These are phyloP conservation scores for Rosalia funebris DNA, from an alignment of 2,888 invertebrate species.

Conservation along the genomic window DNA sequence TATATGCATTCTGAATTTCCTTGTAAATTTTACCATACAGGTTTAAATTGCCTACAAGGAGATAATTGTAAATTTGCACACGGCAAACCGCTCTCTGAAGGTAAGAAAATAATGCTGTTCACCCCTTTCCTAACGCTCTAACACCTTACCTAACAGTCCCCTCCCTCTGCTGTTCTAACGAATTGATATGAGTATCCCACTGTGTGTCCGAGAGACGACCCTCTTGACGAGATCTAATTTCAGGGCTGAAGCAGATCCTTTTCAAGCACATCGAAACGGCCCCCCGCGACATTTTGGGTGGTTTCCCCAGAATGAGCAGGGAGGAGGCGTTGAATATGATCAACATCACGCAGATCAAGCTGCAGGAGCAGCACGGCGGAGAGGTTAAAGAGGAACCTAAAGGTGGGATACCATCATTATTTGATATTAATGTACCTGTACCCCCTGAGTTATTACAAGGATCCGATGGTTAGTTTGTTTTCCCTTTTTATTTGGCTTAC, in stretches of 20 bases:
- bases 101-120: constrained; percentile 54
- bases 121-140: constrained; percentile 1
- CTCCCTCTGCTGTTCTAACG: neutral
- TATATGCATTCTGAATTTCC: constrained; percentile 98
- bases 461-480: constrained; percentile 50
- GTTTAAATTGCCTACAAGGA: constrained; percentile 81
- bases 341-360: constrained; percentile 65
- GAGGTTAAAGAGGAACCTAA: constrained; percentile 44
- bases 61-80: constrained; percentile 94
- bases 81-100: constrained; percentile 84
- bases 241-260: constrained; percentile 62
- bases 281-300: constrained; percentile 90
- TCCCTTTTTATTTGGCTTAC: constrained; percentile 31
- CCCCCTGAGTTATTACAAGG: constrained; percentile 54
- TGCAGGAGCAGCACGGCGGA: constrained; percentile 62
- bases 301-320: constrained; percentile 83
- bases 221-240: constrained; percentile 18
- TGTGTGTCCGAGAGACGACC: neutral
- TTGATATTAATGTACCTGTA: constrained; percentile 59
- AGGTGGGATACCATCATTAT: constrained; percentile 58
- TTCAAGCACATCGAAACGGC: constrained; percentile 86
- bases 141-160: constrained; percentile 6
- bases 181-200: constrained; percentile 12
- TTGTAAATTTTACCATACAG: constrained; percentile 96
- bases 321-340: constrained; percentile 74